Evolutionary conservation across 2,113 vertebrate genomes (phyloP).

Genomic region (Zeus faber): DNA sequence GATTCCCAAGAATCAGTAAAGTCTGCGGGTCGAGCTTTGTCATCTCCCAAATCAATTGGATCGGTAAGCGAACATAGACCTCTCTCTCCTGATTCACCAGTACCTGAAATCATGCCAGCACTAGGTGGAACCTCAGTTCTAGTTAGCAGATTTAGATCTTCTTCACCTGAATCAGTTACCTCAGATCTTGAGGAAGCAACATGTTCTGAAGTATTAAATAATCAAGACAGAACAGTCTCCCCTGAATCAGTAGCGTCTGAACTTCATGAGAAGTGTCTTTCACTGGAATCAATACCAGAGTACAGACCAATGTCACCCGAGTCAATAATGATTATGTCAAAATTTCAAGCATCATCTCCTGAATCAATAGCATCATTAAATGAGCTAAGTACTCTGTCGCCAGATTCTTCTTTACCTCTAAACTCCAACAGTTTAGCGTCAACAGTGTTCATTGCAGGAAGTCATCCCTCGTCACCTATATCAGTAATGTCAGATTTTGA

Average conservation of each 20-base stretch:
- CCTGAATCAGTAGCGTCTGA: conserved; percentile 23
- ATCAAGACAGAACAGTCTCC: conserved; percentile 28
- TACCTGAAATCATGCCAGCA: conserved; percentile 22
- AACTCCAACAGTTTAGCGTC: conserved; percentile 24
- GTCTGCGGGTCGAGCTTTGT: conserved; percentile 19
- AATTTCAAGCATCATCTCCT: conserved; percentile 26
- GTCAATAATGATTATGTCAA: background rate
- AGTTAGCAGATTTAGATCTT: conserved; percentile 6
- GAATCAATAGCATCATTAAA: conserved; percentile 13
- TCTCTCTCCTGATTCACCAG: conserved; percentile 38
- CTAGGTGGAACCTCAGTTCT: background rate
- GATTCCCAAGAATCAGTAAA: conserved; percentile 15
- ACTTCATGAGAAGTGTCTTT: conserved; percentile 11
- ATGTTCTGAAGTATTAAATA: background rate
- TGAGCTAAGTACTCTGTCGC: conserved; percentile 19
- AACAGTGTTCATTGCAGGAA: background rate
- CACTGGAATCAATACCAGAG: conserved; percentile 26
- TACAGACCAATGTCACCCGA: conserved; percentile 31
- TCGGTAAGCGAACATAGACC: conserved; percentile 16
- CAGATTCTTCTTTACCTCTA: conserved; percentile 40
- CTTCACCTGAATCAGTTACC: conserved; percentile 17
- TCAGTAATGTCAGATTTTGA: conserved; percentile 41
- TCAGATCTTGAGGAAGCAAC: conserved; percentile 9
- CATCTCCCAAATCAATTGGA: conserved; percentile 22
- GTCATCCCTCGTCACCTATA: conserved; percentile 22